Base-by-base conservation (phyloP, 1,140 invertebrate species). In the Cydia amplana region DNA sequence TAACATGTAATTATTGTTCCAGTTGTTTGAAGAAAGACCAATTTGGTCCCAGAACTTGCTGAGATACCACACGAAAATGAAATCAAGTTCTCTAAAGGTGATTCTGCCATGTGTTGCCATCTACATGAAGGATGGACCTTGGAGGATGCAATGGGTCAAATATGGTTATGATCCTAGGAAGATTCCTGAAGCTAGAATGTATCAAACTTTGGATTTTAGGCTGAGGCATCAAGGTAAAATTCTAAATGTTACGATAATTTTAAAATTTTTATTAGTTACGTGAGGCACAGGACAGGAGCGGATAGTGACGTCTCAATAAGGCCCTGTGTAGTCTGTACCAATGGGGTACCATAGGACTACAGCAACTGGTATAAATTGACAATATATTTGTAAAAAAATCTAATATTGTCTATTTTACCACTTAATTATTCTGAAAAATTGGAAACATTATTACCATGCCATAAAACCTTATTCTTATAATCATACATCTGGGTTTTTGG, bases 151-250 rank as follows among this genome's bases (percentile, higher is more conserved):
- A 85, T 99, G 98, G 96, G 95, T 97, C 0, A 95, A 94, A 85
- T 95, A 96, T 83, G 97, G 97, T 0, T 98, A 97, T 83, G 97
- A 99, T 93, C 97, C 98, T 0, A 93, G 96, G 60, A 96, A 95
- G 82, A 95, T 98, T 80, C 95, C 96, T n/a, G 86, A 93, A 1
- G 94, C 97, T 32, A 95, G 96, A 80, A 95, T 95, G 63, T 98
- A 97, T 89, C 98, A 99, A 78, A 96, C 95, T 12, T 93, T 99
- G 32, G 97, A 98, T 92, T 98, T 97, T 87, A 94, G 98, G 80
- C 89, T 98, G 40, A 94, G 97, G 86, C 94, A 95, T 79, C 93
- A 93, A 93, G 94, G 95, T 95, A 90, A 88, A 60, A 14, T 55
- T 55, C 20, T 7, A 23, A 49, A n/a, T 1, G 16, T 49, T 49